Conservation (phyloP, 1,140 invertebrate genomes). For the Neodiprion pinetum region DNA sequence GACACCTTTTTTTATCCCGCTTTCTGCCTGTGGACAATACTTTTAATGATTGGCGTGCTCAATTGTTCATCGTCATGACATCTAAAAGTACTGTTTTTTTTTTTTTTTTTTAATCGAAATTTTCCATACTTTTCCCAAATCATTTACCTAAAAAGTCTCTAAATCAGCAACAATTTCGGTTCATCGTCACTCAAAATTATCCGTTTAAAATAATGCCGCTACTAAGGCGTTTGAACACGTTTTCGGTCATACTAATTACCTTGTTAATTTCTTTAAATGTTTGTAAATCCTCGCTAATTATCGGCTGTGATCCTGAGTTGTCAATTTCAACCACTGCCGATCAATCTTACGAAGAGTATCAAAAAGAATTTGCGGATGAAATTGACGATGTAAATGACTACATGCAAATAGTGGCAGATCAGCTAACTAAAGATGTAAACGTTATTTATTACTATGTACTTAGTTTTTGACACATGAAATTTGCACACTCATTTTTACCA, state of each 20-base stretch:
- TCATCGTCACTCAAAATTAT: not conserved
- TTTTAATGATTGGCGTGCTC: too few species aligned
- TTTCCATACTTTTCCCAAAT: too few species aligned
- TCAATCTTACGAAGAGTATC: not conserved
- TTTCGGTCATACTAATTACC: not conserved
- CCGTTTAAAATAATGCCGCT: not conserved
- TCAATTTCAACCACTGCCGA: not conserved
- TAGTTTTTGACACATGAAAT: not conserved
- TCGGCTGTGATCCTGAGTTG: not conserved
- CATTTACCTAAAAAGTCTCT: too few species aligned
- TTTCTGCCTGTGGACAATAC: too few species aligned
- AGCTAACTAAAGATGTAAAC: not conserved
- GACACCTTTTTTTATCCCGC: too few species aligned
- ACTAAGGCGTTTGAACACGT: not conserved
- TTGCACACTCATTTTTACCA: not conserved
- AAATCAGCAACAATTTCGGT: not conserved
- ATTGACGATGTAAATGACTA: conserved; percentile 6
- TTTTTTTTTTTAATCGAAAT: too few species aligned
- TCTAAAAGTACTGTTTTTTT: too few species aligned
- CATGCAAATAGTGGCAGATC: conserved; percentile 3
- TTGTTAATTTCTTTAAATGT: not conserved
- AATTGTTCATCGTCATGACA: too few species aligned
- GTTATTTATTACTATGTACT: too few species aligned
- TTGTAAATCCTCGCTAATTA: not conserved
- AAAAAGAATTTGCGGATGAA: conserved; percentile 2